Evolutionary conservation across 2,113 vertebrate genomes (phyloP).

Genomic region (Aphyosemion australe): DNA sequence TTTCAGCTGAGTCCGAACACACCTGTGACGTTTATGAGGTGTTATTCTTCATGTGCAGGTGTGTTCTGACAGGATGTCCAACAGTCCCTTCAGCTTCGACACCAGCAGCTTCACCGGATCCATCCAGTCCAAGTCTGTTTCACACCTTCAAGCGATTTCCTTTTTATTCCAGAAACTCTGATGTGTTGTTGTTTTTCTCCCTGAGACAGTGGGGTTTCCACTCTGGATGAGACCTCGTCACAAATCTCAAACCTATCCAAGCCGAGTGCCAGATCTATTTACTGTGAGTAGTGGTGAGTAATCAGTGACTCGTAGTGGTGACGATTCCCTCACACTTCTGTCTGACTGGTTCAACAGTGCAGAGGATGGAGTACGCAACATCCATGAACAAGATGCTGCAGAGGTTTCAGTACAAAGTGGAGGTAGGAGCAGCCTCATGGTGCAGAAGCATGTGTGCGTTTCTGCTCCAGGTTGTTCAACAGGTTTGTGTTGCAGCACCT

Average conservation of each 20-base stretch:
- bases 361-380: constrained; percentile 84
- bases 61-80: constrained; percentile 59
- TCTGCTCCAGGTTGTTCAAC: background rate
- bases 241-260: constrained; percentile 59
- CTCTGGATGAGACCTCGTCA: constrained; percentile 57
- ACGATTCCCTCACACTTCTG: background rate
- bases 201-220: constrained; percentile 50
- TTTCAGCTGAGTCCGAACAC: constrained; percentile 4
- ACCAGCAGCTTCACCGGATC: constrained; percentile 64
- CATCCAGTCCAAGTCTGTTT: constrained; percentile 62
- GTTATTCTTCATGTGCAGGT: constrained; percentile 23
- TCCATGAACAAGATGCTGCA: constrained; percentile 72
- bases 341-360: constrained; percentile 73
- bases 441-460: background rate
- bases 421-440: constrained; percentile 67
- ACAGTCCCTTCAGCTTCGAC: constrained; percentile 54
- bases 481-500: constrained; percentile 80
- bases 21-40: background rate
- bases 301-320: background rate
- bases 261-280: constrained; percentile 86
- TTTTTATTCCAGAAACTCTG: background rate
- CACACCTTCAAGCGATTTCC: background rate
- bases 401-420: constrained; percentile 83
- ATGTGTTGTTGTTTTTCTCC: background rate
- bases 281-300: constrained; percentile 78